These are phyloP conservation scores for Iphiclides podalirius DNA, from an alignment of 2,888 invertebrate genomes.

Conservation along the genomic window DNA sequence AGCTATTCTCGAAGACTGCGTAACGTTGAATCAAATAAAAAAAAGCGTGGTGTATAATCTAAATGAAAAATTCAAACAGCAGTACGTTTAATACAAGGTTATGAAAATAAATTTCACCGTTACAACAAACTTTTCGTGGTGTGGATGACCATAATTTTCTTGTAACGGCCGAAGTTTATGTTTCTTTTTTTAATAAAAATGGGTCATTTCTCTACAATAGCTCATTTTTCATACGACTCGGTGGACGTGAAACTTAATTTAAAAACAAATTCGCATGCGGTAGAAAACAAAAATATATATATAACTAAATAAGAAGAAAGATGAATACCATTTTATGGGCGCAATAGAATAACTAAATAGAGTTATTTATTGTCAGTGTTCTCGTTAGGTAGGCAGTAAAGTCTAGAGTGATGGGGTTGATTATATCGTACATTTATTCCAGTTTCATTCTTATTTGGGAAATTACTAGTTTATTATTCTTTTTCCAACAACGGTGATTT, in stretches of 20 bases:
- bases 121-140: neutral
- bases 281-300: neutral
- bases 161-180: constrained; percentile 8
- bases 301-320: neutral
- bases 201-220: constrained; percentile 2
- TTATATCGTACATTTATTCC: no score
- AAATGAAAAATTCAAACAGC: neutral
- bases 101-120: neutral
- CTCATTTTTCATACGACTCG: constrained; percentile 6
- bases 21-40: no score
- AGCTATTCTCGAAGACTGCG: neutral
- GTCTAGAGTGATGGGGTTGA: no score
- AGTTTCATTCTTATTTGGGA: no score
- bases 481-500: no score
- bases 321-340: neutral
- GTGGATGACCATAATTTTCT: constrained; percentile 7
- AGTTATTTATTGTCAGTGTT: no score
- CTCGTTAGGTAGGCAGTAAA: no score
- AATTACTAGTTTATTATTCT: no score
- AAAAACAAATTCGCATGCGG: constrained; percentile 1
- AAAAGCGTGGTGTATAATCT: neutral
- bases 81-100: neutral
- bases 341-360: neutral
- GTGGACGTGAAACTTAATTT: neutral
- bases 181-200: constrained; percentile 12